Evolutionary conservation across 1,140 invertebrate genomes (phyloP), one percentile per base, ranked within the genome.

Genomic region (Sycobia sp.): DNA sequence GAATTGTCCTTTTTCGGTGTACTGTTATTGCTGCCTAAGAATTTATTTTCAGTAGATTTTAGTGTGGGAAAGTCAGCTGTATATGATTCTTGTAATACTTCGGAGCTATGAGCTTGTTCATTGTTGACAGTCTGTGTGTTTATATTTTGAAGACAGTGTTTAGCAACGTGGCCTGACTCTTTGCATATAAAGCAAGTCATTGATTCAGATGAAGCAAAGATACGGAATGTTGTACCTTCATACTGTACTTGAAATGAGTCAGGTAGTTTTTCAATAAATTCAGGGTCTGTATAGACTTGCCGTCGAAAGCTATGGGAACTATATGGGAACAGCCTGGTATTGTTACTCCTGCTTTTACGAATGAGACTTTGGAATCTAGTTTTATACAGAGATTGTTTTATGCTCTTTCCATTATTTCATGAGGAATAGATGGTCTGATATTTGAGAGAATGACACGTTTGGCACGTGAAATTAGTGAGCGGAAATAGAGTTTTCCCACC

Each of bases 171-270:
- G 0, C 59, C 59, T 34, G 18, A 5, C n/a, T 53, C 38, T 29
- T 62, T 51, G 16, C 59, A 62, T 4, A 62, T 18, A 36, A 62
- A 62, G 49, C 49, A 62, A 0, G 23, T 44, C 22, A 46, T 29
- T 2, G 14, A 10, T 1, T 53, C 32, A 2, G 23, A 3, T 13
- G 59, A 41, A 13, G 20, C 1, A 20, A 49, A 62, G 1, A 53
- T 44, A 7, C 41, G 14, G 18, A 29, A 59, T 11, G 10, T 38
- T 7, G 25, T 29, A 8, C 16, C 29, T n/a, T 32, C 39, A 32
- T 36, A 38, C 2, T 36, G 10, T 10, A 59, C 22, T 34, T 1
- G 16, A 16, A 59, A 16, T 2, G 34, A 25, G 4, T 47, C 32
- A 1, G 34, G 44, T 11, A 59, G 14, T 23, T 49, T 49, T 22